phyloP scores from a whole-genome alignment of 2,113 vertebrate species.

The Aegotheles bennettii region DNA sequence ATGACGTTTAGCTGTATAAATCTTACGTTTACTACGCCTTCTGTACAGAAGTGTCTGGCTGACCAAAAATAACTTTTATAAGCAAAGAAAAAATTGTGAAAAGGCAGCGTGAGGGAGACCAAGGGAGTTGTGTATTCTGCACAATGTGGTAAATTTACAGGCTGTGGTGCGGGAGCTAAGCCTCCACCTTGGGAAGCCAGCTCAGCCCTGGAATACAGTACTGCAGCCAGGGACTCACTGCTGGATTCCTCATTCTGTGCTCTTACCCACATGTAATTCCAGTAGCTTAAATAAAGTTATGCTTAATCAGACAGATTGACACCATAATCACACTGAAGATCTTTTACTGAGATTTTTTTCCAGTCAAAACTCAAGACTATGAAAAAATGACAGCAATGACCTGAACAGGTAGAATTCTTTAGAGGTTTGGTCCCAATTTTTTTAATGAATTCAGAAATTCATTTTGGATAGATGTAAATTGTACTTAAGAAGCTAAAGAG shows the following conservation, averaged over 20 bases:
- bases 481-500: background rate
- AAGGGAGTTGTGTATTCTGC: background rate
- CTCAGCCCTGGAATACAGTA: background rate
- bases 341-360: background rate
- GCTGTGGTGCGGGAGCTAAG: background rate
- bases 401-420: background rate
- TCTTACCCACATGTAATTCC: background rate
- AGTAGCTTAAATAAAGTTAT: background rate
- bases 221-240: background rate
- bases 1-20: conserved; percentile 37
- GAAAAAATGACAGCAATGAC: background rate
- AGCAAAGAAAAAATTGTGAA: background rate
- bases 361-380: background rate
- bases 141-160: background rate
- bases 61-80: conserved; percentile 29
- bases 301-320: background rate
- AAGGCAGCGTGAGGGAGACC: background rate
- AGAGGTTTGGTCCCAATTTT: background rate
- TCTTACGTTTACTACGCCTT: conserved; percentile 7
- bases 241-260: background rate
- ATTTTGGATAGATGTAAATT: background rate
- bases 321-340: background rate
- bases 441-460: background rate
- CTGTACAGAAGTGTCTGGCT: background rate
- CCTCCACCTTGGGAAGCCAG: background rate